Evolutionary conservation across 1,140 invertebrate genomes (phyloP), one percentile per base, ranked within the genome.

Genomic region (Semibalanus balanoides): DNA sequence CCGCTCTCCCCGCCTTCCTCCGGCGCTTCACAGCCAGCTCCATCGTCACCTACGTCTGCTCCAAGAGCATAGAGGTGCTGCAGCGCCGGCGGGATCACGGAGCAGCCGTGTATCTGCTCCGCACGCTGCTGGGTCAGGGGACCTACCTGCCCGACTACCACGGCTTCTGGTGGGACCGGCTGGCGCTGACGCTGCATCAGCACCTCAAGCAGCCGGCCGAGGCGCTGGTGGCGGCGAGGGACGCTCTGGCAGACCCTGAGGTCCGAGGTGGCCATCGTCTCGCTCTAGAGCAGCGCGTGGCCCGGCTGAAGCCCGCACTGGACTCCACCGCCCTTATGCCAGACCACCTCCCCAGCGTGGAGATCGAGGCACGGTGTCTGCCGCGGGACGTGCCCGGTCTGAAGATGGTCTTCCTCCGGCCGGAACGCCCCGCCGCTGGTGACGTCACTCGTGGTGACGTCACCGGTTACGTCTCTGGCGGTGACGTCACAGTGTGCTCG

Each of bases 161-260:
- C 40, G 87, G 86, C 22, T 81, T 84, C 31, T 88, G 86, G 86
- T 87, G 83, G 80, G 86, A 88, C 77, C 79, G 87, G 76, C 78
- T 87, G 29, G 83, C 86, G 25, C 81, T 88, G 0, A 87, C 87
- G 78, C 81, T 85, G 27, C 84, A 87, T 71, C 82, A 82, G 73
- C 86, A 88, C 82, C 80, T 88, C 31, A 88, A 87, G 80, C 80
- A 82, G 74, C 83, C 81, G n/a, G 74, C 79, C 73, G 75, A 85
- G 83, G 82, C 85, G 31, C 77, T 85, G 29, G 78, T 83, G 73
- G 81, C 81, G 11, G 82, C 85, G 43, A 76, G 79, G 51, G 73
- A 80, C 74, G 86, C 82, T 14, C 76, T 87, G 14, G 74, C 79
- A 9, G 86, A 87, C 80, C 73, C 76, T 0, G 78, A 81, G 75